Evolutionary conservation across 23 tunicate genomes (phyloP).

Genomic region (Corella eumyota): DNA sequence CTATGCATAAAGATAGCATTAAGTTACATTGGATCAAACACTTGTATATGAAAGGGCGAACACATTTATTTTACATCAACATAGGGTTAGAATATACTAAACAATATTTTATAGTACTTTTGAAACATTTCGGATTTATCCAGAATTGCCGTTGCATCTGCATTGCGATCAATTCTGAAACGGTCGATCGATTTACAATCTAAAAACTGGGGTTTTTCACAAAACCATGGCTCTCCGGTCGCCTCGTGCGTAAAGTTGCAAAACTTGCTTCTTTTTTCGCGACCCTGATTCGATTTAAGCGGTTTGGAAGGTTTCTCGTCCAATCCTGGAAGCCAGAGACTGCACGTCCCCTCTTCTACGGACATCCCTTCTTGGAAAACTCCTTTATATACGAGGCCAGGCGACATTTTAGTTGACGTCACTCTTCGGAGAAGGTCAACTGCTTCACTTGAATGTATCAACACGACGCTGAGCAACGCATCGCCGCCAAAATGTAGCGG

Average conservation of each 20-base stretch:
- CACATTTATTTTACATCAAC: no score
- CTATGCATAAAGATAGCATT: no score
- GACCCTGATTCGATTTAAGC: no score
- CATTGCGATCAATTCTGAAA: conserved; percentile 9
- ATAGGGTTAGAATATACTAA: no score
- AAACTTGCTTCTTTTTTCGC: no score
- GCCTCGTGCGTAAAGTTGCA: conserved; percentile 16
- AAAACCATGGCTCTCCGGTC: conserved; percentile 26
- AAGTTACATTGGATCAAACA: no score
- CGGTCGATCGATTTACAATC: conserved; percentile 3
- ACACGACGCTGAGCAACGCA: conserved; percentile 10
- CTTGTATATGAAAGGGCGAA: no score
- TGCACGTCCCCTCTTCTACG: conserved; percentile 17
- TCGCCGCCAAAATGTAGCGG: conserved; percentile 25
- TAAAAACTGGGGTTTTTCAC: conserved; percentile 23
- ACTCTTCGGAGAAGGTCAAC: conserved; percentile 29
- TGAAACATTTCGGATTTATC: conserved; percentile 18
- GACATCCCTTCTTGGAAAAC: conserved; percentile 9
- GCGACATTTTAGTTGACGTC: conserved; percentile 33
- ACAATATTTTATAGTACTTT: no score
- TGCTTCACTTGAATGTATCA: conserved; percentile 53
- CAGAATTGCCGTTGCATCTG: conserved; percentile 14
- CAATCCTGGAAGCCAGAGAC: conserved; percentile 20
- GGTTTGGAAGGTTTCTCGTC: not conserved
- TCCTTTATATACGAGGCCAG: conserved; percentile 24